Evolutionary conservation across 2,888 invertebrate species (phyloP), one percentile per base, ranked within the genome.

Genomic region (Plutella xylostella): DNA sequence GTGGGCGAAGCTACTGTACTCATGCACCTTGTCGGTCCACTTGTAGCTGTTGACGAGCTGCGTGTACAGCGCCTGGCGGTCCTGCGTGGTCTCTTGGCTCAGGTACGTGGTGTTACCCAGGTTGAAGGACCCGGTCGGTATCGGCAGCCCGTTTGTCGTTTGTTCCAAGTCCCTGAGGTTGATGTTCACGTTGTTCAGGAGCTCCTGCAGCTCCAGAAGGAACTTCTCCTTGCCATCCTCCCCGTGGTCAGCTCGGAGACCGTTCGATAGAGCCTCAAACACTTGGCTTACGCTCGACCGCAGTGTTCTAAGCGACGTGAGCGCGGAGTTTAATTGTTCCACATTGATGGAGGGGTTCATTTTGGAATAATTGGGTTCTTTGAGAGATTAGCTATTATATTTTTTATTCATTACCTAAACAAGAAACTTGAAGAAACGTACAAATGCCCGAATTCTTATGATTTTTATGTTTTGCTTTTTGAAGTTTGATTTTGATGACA

Each of bases 1-100:
- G 45, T 90, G 90, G 0, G 95, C 94, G 48, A 92, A 86, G 34
- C 90, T 90, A 56, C 95, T 92, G 68, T 96, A 94, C 53, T 96
- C 96, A 60, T 94, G 92, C 58, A 92, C 90, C 77, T 96, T 96
- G 63, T 96, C 96, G 4, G 93, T 93, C 96, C 96, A 96, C 72
- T 94, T 95, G 65, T 96, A 95, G 63, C 93, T 92, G 65, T 93
- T 93, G 0, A 96, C 92, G 22, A 96, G 74, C 55, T 94, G 94
- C 0, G 92, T 89, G 68, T 97, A 97, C 11, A 96, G 73, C 4
- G 93, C 92, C 64, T 96, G 94, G 35, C 95, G 88, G 58, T 97
- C 97, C 64, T 92, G 91, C 0, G 94, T 92, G 0, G 95, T 94
- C 77, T 98, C 97, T 71, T 97, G 94, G 50, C 92, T 93, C 28